Evolutionary conservation across 2,797 vertebrate species (phyloP), one percentile per base, ranked within the genome.

Genomic region (Sternotherus odoratus): DNA sequence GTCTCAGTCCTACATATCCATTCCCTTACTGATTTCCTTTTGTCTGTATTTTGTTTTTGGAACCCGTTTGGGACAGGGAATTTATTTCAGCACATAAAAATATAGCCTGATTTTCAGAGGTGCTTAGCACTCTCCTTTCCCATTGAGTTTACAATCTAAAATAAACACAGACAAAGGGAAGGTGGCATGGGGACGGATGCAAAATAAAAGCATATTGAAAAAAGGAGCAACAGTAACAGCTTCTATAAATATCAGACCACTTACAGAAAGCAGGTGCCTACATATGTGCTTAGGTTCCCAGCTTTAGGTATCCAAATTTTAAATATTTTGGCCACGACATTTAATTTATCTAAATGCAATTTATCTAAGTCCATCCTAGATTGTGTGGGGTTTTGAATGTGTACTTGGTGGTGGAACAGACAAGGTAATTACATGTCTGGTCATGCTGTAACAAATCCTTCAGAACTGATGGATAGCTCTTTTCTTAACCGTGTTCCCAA

Each of bases 191-290:
- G 94, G 94, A 96, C 92, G 94, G 95, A 88, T 88, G 94, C 91
- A 90, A 91, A 93, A 95, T 50, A 16, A 12, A 94, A 91, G 75
- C 94, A 95, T 95, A 94, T 94, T 95, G 96, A 87, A 94, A 94
- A 33, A 87, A 94, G 89, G 83, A 75, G 93, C 87, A 94, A 95
- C 91, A 80, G 96, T 96, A 96, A 96, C 95, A 96, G 94, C 96
- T 90, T 95, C 89, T 96, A 66, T 19, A 63, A 94, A 92, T 96
- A 92, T 94, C 96, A 93, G 94, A 90, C 96, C 94, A 92, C 96
- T 95, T 96, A 92, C 94, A 85, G 92, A 95, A 85, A 94, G 83
- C 19, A 36, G 17, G n/a, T 36, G 19, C 63, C n/a, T 39, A 3
- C 1, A 53, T 51, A 85, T 86, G 92, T 85, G 89, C 94, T 95